Base-by-base conservation (phyloP, 37 sponge, comb jelly and placozoan species). In the Dysidea cf. avara region DNA sequence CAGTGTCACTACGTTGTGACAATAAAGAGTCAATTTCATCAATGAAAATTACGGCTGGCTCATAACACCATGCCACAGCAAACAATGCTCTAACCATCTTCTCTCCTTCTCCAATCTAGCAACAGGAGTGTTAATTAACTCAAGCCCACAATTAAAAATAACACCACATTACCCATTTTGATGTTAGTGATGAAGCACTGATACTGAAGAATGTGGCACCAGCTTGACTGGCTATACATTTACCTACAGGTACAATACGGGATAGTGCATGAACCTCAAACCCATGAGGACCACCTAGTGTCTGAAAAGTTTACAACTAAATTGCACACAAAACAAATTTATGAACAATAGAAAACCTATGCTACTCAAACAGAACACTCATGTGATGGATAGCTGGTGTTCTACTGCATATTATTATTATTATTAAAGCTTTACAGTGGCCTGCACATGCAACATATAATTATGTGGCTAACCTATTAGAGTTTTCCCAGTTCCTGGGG, bases 1-100 rank as follows among this genome's bases (percentile, higher is more conserved):
- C 99, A 51, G 58, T 83, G 77, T 98, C 99, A 25, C 86, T 84
- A 3, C 99, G 71, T 72, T 94, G 99, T 26, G 93, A 74, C 40
- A 98, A 80, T 9, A 98, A 87, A 14, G 95, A 92, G 85, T 98
- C 99, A 28, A 98, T 98, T 83, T 98, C 99, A 73, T 98, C 99
- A 39, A 98, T 98, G 69, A 98, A 98, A 38, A 98, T 89, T 29
- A 98, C 99, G 14, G 99, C 99, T 37, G 99, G 99, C 67, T 98
- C 95, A 64, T 89, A 87, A 34, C 89, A 89, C 38, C 90, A 71
- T 6, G 99, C 92, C 5, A 98, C 95, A 33, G 90, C 87, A 81
- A 98, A 98, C 81, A 98, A 73, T 2, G 99, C 94, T 14, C 99
- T 59, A 51, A 98, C 99, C 99, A 98, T 92, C 88, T 98, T 98